phyloP scores from a whole-genome alignment of 1,140 invertebrate species.

The Phthorimaea operculella region DNA sequence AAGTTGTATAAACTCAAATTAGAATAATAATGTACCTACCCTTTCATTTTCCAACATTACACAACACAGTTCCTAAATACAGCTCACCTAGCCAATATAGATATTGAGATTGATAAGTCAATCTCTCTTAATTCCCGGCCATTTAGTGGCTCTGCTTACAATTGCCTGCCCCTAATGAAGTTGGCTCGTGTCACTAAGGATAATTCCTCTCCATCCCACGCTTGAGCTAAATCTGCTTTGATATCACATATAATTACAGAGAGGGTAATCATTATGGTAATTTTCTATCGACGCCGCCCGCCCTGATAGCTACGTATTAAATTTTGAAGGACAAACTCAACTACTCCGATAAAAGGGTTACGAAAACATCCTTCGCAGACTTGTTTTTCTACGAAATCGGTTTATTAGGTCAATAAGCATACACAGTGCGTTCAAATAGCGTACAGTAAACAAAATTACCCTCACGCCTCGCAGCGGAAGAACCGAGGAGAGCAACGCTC shows the following conservation, averaged over 20 bases:
- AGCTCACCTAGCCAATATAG: background rate
- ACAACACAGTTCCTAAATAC: too few species aligned
- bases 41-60: too few species aligned
- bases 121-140: background rate
- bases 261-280: background rate
- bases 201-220: constrained; percentile 13
- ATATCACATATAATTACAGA: constrained; percentile 1
- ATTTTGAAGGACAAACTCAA: background rate
- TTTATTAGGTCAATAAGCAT: background rate
- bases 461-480: too few species aligned
- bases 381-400: background rate
- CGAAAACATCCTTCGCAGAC: background rate
- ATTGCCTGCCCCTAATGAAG: constrained; percentile 22
- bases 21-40: too few species aligned
- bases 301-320: background rate
- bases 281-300: background rate
- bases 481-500: too few species aligned
- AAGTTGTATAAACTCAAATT: too few species aligned
- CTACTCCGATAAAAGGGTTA: background rate
- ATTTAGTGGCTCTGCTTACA: constrained; percentile 13
- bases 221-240: constrained; percentile 8
- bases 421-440: background rate
- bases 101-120: background rate
- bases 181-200: constrained; percentile 21
- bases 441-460: too few species aligned